Conservation (phyloP, 2,797 vertebrate genomes). For the Anas georgica region DNA sequence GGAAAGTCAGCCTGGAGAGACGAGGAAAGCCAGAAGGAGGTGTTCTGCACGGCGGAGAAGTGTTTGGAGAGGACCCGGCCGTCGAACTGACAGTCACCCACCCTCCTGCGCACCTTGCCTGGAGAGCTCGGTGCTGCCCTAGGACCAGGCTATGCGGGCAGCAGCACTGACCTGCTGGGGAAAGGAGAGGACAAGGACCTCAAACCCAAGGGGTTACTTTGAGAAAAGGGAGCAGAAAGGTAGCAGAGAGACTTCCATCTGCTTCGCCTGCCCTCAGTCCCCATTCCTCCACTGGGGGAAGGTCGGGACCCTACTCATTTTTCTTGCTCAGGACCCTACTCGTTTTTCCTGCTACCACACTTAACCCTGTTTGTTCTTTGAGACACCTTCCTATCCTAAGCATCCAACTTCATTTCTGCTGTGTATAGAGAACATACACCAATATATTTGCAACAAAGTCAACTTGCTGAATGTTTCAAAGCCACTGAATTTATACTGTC, state of each 20-base stretch:
- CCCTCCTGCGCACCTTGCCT: not conserved
- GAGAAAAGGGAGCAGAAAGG: not conserved
- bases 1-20: not conserved
- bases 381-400: not conserved
- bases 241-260: not conserved
- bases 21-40: not conserved
- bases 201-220: fast-evolving
- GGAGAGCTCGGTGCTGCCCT: not conserved
- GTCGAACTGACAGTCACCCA: not conserved
- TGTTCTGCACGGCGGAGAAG: fast-evolving
- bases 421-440: not conserved
- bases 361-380: not conserved
- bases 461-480: not conserved
- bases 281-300: not conserved
- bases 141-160: fast-evolving
- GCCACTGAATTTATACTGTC: not conserved
- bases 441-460: not conserved
- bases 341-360: not conserved
- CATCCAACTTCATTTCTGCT: not conserved
- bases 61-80: not conserved
- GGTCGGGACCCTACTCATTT: not conserved
- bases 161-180: not conserved
- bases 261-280: not conserved
- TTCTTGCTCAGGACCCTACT: not conserved
- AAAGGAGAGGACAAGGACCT: not conserved